Evolutionary conservation across 1,140 invertebrate genomes (phyloP).

Genomic region (Drosophila bifasciata): DNA sequence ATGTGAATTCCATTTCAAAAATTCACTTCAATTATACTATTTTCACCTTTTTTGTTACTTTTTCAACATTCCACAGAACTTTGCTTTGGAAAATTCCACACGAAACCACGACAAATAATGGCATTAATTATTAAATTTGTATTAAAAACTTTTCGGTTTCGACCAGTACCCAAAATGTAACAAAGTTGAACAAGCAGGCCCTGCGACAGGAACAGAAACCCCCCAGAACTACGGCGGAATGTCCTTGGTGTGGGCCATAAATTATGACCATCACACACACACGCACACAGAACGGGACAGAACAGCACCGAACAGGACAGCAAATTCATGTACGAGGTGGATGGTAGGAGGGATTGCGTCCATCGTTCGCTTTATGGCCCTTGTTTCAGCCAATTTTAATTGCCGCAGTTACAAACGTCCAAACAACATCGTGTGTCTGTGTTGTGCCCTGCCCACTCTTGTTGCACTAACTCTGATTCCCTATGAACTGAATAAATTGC

Average conservation of each 20-base stretch:
- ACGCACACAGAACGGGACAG: background rate
- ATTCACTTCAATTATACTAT: too few relatives aligned
- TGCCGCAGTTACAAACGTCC: slow-evolving; percentile 70
- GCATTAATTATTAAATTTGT: slow-evolving; percentile 72
- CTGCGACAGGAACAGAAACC: slow-evolving; percentile 9
- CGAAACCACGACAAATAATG: slow-evolving; percentile 34
- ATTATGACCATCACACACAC: slow-evolving; percentile 54
- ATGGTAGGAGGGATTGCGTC: slow-evolving; percentile 42
- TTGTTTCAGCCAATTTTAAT: slow-evolving; percentile 65
- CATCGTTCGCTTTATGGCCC: slow-evolving; percentile 63
- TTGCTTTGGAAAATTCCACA: background rate
- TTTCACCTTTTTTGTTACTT: background rate
- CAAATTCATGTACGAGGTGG: slow-evolving; percentile 19
- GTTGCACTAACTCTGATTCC: slow-evolving; percentile 38
- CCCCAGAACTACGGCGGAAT: slow-evolving; percentile 41
- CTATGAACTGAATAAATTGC: slow-evolving; percentile 62
- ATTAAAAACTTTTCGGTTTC: slow-evolving; percentile 63
- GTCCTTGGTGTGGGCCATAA: slow-evolving; percentile 71
- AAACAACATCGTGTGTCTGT: slow-evolving; percentile 59
- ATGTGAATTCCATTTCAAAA: too few relatives aligned
- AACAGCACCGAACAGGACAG: slow-evolving; percentile 18
- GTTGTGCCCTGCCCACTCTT: background rate
- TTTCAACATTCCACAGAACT: background rate
- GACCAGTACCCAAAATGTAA: slow-evolving; percentile 31
- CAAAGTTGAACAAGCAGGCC: slow-evolving; percentile 37